Percentiles rank a stretch among this genome's conserved stretches.
Conservation (phyloP, 2,888 invertebrate species). For the Cryptosula pallasiana region DNA sequence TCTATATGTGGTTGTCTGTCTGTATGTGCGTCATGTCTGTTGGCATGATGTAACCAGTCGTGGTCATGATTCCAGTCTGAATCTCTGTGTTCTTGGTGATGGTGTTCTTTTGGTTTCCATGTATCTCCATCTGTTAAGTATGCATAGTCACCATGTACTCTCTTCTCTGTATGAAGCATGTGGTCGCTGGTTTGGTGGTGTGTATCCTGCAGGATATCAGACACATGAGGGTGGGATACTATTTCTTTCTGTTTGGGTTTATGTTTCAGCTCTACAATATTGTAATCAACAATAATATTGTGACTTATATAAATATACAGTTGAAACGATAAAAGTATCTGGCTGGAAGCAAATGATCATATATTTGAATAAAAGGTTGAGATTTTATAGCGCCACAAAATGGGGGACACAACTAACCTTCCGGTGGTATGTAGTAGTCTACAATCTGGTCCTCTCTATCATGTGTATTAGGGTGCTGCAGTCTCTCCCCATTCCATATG, state of each 20-base stretch:
- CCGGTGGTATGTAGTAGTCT: slow-evolving; percentile 1
- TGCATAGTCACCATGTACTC: background rate
- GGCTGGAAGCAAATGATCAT: too few relatives aligned
- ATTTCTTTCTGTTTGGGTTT: too few relatives aligned
- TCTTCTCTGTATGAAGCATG: background rate
- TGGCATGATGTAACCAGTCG: background rate
- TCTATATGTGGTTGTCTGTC: background rate
- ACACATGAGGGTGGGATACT: background rate
- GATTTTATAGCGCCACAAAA: too few relatives aligned
- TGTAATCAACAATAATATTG: too few relatives aligned
- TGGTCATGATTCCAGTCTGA: slow-evolving; percentile 1
- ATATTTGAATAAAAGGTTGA: too few relatives aligned
- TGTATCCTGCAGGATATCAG: background rate
- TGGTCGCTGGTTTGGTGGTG: background rate
- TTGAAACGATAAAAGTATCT: too few relatives aligned
- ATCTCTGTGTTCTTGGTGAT: background rate
- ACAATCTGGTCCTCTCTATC: background rate
- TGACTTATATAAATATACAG: too few relatives aligned
- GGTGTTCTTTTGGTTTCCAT: background rate
- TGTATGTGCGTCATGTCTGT: background rate
- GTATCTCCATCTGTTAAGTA: background rate
- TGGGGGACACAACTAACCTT: background rate
- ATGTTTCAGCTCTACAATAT: too few relatives aligned
- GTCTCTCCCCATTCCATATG: slow-evolving; percentile 7
- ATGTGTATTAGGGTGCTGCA: too few relatives aligned